A percentile compares a stretch with the other conserved stretches of the same genome.
phyloP scores from a whole-genome alignment of 2,797 vertebrate genomes.

The Myotis pilosus region DNA sequence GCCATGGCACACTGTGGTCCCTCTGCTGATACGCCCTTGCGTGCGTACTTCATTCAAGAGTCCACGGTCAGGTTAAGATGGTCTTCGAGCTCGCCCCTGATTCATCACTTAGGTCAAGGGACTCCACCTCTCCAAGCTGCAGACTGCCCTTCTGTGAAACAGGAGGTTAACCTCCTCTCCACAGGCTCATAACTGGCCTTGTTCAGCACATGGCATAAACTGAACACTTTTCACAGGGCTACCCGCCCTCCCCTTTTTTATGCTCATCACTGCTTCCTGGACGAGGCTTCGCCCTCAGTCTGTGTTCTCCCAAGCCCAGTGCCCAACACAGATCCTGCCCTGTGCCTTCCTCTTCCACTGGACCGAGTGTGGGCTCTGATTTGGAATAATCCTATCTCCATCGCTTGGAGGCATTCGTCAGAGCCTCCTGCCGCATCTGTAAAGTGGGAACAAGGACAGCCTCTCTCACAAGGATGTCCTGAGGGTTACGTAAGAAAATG shows the following conservation, averaged over 20 bases:
- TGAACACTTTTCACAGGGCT: not conserved
- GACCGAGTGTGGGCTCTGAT: not conserved
- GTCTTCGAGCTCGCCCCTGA: not conserved
- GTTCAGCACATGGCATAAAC: not conserved
- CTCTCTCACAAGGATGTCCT: not conserved
- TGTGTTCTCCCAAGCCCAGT: not conserved
- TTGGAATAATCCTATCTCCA: not conserved
- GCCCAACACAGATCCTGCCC: not conserved
- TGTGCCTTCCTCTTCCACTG: not conserved
- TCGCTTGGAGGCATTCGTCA: not conserved
- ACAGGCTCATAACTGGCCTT: not conserved
- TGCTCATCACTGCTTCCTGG: not conserved
- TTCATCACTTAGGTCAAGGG: not conserved
- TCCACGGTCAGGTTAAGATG: not conserved
- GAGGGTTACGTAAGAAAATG: not conserved
- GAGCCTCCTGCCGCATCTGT: not conserved
- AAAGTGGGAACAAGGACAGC: not conserved
- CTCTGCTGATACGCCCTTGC: not conserved
- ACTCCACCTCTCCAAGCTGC: not conserved
- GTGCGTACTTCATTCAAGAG: not conserved
- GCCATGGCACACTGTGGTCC: not conserved
- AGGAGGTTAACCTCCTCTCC: not conserved
- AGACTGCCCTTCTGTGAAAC: not conserved
- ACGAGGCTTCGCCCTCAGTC: not conserved
- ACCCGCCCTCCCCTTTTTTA: not conserved